Evolutionary conservation across 2,797 vertebrate genomes (phyloP).

Genomic region (Crocodylus rhombifer): DNA sequence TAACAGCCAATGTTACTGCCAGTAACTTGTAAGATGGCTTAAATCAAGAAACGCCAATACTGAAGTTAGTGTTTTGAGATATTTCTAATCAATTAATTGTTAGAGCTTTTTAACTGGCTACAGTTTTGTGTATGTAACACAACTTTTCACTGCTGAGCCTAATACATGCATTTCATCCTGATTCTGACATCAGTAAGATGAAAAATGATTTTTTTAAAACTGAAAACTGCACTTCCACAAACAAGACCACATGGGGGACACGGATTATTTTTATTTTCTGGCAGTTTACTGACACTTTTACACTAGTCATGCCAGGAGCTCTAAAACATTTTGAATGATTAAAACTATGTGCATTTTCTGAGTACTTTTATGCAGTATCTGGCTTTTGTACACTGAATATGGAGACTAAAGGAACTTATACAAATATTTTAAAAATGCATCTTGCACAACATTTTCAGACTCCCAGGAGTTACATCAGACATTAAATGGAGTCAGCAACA

Average conservation of each 20-base stretch:
- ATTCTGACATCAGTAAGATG: conserved; percentile 9
- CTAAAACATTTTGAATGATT: neutral
- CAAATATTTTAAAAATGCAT: neutral
- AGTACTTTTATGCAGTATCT: neutral
- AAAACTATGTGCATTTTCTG: neutral
- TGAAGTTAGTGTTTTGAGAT: neutral
- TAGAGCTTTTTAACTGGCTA: conserved; percentile 37
- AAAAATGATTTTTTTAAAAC: neutral
- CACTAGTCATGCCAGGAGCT: neutral
- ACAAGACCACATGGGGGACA: neutral
- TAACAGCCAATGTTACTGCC: conserved; percentile 81
- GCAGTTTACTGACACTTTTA: neutral
- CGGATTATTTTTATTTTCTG: neutral
- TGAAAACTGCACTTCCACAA: conserved; percentile 16
- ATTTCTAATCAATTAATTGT: neutral
- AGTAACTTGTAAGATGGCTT: conserved; percentile 33
- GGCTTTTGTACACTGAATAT: neutral
- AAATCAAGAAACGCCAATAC: conserved; percentile 53
- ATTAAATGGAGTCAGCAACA: conserved; percentile 72
- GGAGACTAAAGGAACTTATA: conserved; percentile 13
- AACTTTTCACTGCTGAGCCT: neutral
- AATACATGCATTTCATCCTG: neutral
- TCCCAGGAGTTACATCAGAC: conserved; percentile 60
- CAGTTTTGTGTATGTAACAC: neutral
- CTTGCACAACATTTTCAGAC: conserved; percentile 70